Base-by-base conservation (phyloP, 2,797 vertebrate genomes). In the Rhabdomys pumilio region DNA sequence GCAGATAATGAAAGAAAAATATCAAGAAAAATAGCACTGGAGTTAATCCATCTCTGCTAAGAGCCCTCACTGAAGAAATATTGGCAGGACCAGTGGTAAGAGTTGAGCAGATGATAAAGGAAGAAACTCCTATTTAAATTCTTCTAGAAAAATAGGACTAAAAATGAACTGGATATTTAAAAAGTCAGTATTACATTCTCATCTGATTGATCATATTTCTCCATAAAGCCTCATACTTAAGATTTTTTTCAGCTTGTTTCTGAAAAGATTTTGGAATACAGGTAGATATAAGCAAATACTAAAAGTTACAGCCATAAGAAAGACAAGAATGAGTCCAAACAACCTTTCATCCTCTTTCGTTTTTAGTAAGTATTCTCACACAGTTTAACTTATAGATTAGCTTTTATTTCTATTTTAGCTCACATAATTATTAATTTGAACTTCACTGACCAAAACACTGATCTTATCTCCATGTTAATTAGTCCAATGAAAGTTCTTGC, bases 11-110 rank as follows among this genome's bases (percentile, higher is more conserved):
- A 98, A 59, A 91, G 59, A 24, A 75, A 96, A 93, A 94, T 83
- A 91, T 94, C 89, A 93, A 96, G 92, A 65, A 76, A 73, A 95
- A 41, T n/a, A 38, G 20, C 20, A 65, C 50, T 91, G 95, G 96
- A 97, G 97, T 96, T 98, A 95, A 97, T 98, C 98, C 93, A 97
- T 98, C 97, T 97, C 89, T 96, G 89, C 96, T 92, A 92, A 89
- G 69, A 93, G 89, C 83, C 41, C 85, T 93, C 41, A 76, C 44
- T 81, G 77, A 67, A 91, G 57, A 95, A 94, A 65, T 93, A 96
- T 76, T 89, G 95, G 47, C 89, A 96, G 91, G 24, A 73, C 13
- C 31, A 63, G 79, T 47, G 11, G 0, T 83, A 76, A 97, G 89
- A 95, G 38, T 87, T n/a, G 88, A 86, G 69, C 79, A 96, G 73